phyloP scores from a whole-genome alignment of 2,888 invertebrate genomes.

The Dilophus febrilis region DNA sequence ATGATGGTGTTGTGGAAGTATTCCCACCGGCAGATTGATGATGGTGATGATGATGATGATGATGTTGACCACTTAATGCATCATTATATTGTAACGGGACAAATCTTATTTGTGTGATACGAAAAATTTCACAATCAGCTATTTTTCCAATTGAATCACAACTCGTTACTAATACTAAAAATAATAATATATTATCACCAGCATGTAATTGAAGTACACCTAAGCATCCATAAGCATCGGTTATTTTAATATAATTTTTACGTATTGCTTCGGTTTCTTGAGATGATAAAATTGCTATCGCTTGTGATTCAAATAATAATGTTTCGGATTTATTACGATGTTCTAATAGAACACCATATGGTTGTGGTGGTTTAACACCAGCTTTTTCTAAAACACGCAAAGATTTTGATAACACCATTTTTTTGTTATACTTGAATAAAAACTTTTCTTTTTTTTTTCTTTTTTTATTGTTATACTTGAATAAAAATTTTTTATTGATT shows the following conservation, averaged over 20 bases:
- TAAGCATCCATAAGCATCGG: constrained; percentile 91
- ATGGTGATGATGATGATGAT: constrained; percentile 32
- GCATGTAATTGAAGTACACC: constrained; percentile 82
- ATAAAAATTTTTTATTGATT: no score
- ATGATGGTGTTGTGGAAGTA: background rate
- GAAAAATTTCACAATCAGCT: constrained; percentile 84
- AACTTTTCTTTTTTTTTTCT: no score
- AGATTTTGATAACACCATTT: constrained; percentile 88
- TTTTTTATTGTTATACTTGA: no score
- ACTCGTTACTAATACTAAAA: constrained; percentile 85
- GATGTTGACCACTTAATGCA: constrained; percentile 40
- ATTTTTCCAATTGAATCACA: constrained; percentile 95
- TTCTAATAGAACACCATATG: constrained; percentile 80
- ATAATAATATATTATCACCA: constrained; percentile 59
- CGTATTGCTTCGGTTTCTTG: constrained; percentile 82
- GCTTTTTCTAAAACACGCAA: constrained; percentile 82
- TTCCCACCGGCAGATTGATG: no score
- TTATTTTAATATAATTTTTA: constrained; percentile 74
- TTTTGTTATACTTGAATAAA: constrained; percentile 6
- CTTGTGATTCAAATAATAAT: constrained; percentile 81
- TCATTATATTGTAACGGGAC: constrained; percentile 62
- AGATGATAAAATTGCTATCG: constrained; percentile 59
- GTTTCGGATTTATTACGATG: constrained; percentile 66
- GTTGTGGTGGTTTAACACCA: constrained; percentile 60
- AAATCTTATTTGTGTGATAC: constrained; percentile 84